phyloP scores from a whole-genome alignment of 2,797 vertebrate species.

The Poeciliopsis infans region DNA sequence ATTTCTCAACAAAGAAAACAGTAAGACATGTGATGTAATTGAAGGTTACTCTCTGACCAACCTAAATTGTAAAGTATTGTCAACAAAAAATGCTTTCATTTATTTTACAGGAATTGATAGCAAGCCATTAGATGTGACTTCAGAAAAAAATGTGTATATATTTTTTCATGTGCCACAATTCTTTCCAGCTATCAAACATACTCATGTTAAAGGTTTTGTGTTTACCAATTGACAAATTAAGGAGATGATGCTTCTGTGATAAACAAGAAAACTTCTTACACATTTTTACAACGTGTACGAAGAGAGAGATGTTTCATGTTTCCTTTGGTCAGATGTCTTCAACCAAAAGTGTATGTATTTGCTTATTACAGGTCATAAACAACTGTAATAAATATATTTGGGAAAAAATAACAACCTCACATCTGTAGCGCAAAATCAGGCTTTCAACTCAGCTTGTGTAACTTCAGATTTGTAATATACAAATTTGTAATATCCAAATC shows the following conservation, averaged over 20 bases:
- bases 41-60: neutral
- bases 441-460: neutral
- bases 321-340: too few species aligned
- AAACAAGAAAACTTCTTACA: neutral
- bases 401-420: neutral
- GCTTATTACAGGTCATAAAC: neutral
- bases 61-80: neutral
- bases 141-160: neutral
- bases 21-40: neutral
- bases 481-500: too few species aligned
- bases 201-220: neutral
- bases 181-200: neutral
- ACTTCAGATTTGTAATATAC: neutral
- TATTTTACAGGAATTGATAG: neutral
- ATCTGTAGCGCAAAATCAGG: neutral
- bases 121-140: neutral
- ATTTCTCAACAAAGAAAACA: neutral
- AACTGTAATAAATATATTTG: neutral
- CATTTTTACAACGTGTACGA: neutral
- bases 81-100: neutral
- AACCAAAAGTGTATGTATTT: neutral
- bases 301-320: neutral
- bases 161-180: neutral
- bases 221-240: neutral
- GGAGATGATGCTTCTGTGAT: neutral